Conservation (phyloP, 2,888 invertebrate genomes). For the Carterocephalus palaemon region DNA sequence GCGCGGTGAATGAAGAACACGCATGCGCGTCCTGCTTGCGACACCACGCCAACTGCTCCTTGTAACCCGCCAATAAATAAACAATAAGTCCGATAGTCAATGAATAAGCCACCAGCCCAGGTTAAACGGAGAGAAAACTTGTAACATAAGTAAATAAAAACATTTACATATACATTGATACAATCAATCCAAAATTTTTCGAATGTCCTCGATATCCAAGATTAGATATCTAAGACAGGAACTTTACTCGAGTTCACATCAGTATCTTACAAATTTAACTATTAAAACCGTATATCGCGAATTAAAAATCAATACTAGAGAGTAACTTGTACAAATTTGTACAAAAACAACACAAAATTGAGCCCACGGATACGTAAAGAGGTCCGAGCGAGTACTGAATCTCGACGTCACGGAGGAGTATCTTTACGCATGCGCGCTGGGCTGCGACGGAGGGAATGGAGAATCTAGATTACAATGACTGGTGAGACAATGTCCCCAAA, state of each 20-base stretch:
- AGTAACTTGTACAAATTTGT: neutral
- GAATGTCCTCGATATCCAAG: no score
- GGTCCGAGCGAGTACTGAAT: constrained; percentile 52
- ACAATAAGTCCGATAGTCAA: constrained; percentile 24
- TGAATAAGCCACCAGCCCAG: neutral
- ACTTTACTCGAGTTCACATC: no score
- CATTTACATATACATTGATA: no score
- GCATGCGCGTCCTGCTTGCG: constrained; percentile 47
- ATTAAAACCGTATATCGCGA: neutral
- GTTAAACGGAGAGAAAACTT: no score
- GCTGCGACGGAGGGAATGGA: constrained; percentile 36
- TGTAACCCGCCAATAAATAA: constrained; percentile 33
- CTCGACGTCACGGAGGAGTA: constrained; percentile 67
- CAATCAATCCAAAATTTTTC: no score
- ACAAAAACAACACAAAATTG: constrained; percentile 12
- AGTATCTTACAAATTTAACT: no score
- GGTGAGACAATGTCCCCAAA: constrained; percentile 16
- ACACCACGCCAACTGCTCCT: constrained; percentile 28
- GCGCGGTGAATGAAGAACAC: constrained; percentile 51
- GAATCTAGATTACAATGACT: constrained; percentile 39
- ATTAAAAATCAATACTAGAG: constrained; percentile 3
- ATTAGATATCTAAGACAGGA: no score
- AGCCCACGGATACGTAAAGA: constrained; percentile 36
- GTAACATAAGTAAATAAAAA: no score
- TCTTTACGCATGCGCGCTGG: constrained; percentile 58